Base-by-base conservation (phyloP, 1,140 invertebrate genomes). In the Drosophila repleta region DNA sequence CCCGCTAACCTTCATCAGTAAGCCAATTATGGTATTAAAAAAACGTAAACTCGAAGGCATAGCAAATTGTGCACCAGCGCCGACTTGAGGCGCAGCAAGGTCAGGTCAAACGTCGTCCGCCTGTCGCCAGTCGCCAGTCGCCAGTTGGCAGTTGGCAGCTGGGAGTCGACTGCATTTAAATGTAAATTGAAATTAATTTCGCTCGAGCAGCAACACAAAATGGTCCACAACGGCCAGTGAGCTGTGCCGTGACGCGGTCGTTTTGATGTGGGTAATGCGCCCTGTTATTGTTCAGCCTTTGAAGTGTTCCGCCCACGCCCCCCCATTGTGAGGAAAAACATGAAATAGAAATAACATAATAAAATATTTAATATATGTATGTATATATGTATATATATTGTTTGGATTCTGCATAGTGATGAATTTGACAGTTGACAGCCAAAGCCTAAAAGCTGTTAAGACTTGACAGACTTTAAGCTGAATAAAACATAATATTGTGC, bases 101-200 rank as follows among this genome's bases (percentile, higher is more conserved):
- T 87, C 78, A 74, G 82, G 82, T 77, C 81, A 85, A 56, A 78
- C 45, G 56, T 46, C 52, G 60, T 46, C 65, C 57, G 60, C 35
- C 68, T 76, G 73, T 76, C 78, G 73, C 60, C 74, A 69, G 69
- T 74, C 52, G 15, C n/a, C 39, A 43, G 39, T 15, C 37, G n/a
- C 35, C 35, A 37, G 35, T 11, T 10, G 35, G 7, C 35, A 37
- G 35, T 11, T 10, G 8, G 10, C 35, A 37, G 35, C 6, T 13
- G 18, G 35, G 37, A 13, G n/a, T n/a, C 70, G 60, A 77, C 82
- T 85, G 81, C 74, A 85, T 85, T 85, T 85, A 85, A 87, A 85
- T 85, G 81, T 81, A 87, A 85, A 85, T 85, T 85, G 82, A 85
- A 85, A 85, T 87, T 87, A 87, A 85, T 81, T 87, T 85, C 74